Evolutionary conservation across 2,888 invertebrate genomes (phyloP), one percentile per base, ranked within the genome.

Genomic region (Bimastos eiseni): DNA sequence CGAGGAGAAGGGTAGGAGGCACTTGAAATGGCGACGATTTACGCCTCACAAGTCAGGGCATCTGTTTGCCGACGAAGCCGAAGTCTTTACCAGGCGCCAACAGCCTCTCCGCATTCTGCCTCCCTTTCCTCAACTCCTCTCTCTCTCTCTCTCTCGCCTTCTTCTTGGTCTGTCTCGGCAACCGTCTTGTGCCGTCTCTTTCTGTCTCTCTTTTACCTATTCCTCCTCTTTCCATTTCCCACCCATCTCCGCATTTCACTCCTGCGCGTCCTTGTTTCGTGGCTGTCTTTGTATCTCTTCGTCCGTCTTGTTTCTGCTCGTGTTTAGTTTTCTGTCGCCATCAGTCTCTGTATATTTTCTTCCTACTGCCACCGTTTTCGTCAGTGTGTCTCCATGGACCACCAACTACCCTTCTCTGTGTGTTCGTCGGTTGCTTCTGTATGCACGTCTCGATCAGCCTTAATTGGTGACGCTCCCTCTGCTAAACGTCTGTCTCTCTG

Each of bases 391-490:
- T 70, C 11, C 13, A n/a, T 70, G 13, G 70, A 30, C n/a, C n/a
- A 49, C n/a, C 70, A n/a, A n/a, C n/a, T 17, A 13, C n/a, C 70
- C 70, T 70, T 70, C 70, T n/a, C 70, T 70, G 70, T 70, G 70
- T 6, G 30, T n/a, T 70, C n/a, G 21, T n/a, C 4, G 70, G n/a
- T 70, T 70, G 70, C 70, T 70, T 70, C 17, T n/a, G 70, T 70
- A 70, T 70, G 70, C n/a, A 84, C 86, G 70, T 90, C 90, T 90
- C 83, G 49, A 49, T 90, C 90, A 70, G n/a, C 34, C 84, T 90
- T 83, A 33, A 49, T 90, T 83, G 49, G 70, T 86, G 34, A 86
- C 90, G 33, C 90, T 17, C 5, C 41, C 90, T 70, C 70, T 70
- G 70, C 21, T 21, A 49, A n/a, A n/a, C n/a, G 30, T 70, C 70